These are phyloP conservation scores for Himalopsyche japonica DNA, from an alignment of 2,888 invertebrate species.

Conservation along the genomic window DNA sequence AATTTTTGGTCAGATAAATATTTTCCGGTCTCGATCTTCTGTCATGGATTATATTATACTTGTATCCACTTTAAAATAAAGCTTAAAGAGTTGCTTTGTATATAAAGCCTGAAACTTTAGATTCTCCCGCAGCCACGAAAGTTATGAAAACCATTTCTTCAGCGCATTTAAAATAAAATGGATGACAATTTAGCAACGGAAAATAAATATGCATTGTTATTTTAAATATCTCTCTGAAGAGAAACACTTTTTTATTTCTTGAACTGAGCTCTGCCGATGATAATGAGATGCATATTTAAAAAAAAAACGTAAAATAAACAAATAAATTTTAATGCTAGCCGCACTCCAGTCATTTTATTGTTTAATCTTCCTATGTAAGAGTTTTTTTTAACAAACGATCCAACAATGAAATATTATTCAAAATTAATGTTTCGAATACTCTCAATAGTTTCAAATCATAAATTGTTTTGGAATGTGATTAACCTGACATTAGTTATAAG, in stretches of 20 bases:
- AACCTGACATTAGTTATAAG: too few species aligned
- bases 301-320: too few species aligned
- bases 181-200: conserved; percentile 14
- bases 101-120: neutral
- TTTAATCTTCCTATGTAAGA: too few species aligned
- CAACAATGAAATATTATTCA: too few species aligned
- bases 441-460: too few species aligned
- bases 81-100: neutral
- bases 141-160: neutral
- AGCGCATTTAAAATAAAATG: neutral
- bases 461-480: too few species aligned
- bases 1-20: too few species aligned
- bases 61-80: neutral
- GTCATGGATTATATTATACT: neutral
- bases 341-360: too few species aligned
- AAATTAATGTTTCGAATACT: too few species aligned
- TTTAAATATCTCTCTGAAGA: neutral
- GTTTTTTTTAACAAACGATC: too few species aligned
- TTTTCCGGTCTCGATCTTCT: neutral
- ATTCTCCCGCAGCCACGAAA: neutral
- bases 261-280: neutral
- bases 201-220: conserved; percentile 24
- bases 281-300: neutral
- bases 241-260: neutral
- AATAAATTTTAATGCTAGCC: too few species aligned